Evolutionary conservation across 2,888 invertebrate species (phyloP), one percentile per base, ranked within the genome.

Genomic region (Criorhina ranunculi): DNA sequence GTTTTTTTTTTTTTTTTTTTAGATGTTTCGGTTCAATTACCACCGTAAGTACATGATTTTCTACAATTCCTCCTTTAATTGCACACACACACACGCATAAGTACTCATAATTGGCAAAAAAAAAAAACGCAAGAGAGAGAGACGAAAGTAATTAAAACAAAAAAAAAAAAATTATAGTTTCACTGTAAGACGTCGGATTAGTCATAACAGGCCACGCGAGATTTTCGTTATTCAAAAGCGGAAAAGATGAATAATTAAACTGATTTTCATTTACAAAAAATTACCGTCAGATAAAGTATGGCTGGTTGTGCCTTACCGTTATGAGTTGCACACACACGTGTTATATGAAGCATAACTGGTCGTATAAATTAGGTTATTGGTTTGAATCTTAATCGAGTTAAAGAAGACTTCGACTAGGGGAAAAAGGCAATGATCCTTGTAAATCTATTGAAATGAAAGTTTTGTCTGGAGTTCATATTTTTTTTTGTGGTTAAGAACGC

Each of bases 11-110:
- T n/a, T n/a, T n/a, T n/a, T n/a, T n/a, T n/a, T n/a, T n/a, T n/a
- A n/a, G n/a, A n/a, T 24, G 62, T 57, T 51, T 77, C 77, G 69
- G 70, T 78, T 78, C 78, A 78, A 78, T 70, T 78, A 78, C 55
- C 70, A 17, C 62, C 55, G 42, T 40, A 42, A 11, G 33, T 37
- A 40, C 40, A 66, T 11, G 35, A 49, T 46, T 75, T 66, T 57
- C 55, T 57, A 55, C 64, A 55, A 51, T 62, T 60, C 51, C 60
- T 73, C 40, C 62, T 62, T 51, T 53, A 73, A 51, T 60, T 59
- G 59, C 24, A 57, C 60, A 49, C 11, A 40, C 9, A 12, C 6
- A 11, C 24, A n/a, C 24, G 8, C 5, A 51, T 15, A 53, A 15
- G 15, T 6, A 31, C 2, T 31, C 46, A 49, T 64, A 64, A 64